A percentile compares a stretch with the other conserved stretches of the same genome.
These are phyloP conservation scores for Zaprionus vittiger DNA, from an alignment of 1,140 invertebrate genomes.

Conservation along the genomic window DNA sequence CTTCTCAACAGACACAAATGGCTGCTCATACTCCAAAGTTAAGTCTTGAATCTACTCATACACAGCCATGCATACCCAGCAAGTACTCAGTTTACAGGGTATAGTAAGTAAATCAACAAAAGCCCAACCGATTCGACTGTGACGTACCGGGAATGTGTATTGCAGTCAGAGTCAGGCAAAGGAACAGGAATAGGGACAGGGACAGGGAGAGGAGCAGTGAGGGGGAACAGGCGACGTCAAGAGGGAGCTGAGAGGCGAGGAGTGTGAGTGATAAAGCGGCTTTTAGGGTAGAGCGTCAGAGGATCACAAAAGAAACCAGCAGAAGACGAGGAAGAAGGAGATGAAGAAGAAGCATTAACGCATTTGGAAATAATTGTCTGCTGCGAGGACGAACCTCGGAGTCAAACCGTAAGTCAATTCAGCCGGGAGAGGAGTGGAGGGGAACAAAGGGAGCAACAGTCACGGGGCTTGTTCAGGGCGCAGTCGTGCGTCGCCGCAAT, in stretches of 20 bases:
- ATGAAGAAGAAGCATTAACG: slow-evolving; percentile 52
- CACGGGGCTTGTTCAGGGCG: slow-evolving; percentile 45
- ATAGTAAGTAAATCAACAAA: slow-evolving; percentile 46
- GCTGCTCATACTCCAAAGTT: no score
- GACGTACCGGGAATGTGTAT: slow-evolving; percentile 61
- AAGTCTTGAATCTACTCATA: neutral
- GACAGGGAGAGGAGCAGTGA: neutral
- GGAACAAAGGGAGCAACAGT: slow-evolving; percentile 14
- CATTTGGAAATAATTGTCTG: slow-evolving; percentile 58
- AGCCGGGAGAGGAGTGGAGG: neutral
- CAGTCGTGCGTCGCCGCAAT: slow-evolving; percentile 71
- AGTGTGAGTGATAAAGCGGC: slow-evolving; percentile 40
- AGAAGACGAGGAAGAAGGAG: slow-evolving; percentile 20
- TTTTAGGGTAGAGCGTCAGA: slow-evolving; percentile 49
- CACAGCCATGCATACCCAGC: neutral
- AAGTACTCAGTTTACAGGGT: neutral
- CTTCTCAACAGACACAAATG: no score
- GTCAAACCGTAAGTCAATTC: slow-evolving; percentile 22
- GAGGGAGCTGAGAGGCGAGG: slow-evolving; percentile 2
- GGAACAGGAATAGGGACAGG: slow-evolving; percentile 1
- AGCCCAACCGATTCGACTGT: slow-evolving; percentile 57
- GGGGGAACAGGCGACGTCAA: neutral
- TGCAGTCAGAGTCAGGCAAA: slow-evolving; percentile 47
- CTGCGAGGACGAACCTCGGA: slow-evolving; percentile 50
- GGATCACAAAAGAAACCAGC: slow-evolving; percentile 52